Percentiles rank a stretch among this genome's conserved stretches.
phyloP scores from a whole-genome alignment of 2,113 vertebrate genomes.

The Pseudopodoces humilis region DNA sequence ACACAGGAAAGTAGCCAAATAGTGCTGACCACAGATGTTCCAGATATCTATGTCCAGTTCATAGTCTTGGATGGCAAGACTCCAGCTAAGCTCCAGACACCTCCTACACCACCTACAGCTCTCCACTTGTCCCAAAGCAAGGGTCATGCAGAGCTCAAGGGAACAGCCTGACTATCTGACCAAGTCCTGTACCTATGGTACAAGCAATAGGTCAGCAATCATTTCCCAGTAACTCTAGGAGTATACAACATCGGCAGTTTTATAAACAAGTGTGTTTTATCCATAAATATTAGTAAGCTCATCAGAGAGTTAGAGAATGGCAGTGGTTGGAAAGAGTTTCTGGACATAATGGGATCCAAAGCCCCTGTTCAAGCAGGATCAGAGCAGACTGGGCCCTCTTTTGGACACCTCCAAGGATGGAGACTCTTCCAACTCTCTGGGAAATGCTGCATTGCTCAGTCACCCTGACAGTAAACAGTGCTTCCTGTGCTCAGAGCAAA shows the following conservation, averaged over 20 bases:
- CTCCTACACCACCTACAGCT: not conserved
- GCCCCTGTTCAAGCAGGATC: not conserved
- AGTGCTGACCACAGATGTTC: not conserved
- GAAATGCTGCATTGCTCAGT: not conserved
- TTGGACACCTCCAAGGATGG: not conserved
- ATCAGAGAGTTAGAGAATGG: not conserved
- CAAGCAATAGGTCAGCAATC: not conserved
- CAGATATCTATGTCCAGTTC: not conserved
- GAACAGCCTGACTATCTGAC: not conserved
- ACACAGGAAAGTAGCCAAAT: not conserved
- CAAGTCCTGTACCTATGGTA: not conserved
- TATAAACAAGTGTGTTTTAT: not conserved
- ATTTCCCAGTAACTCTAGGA: not conserved
- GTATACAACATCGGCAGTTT: not conserved
- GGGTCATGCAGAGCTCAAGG: not conserved
- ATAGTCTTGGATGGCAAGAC: not conserved
- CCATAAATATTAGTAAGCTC: not conserved
- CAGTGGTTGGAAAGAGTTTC: not conserved
- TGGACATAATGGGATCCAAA: not conserved
- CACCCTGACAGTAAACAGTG: not conserved
- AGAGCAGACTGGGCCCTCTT: not conserved
- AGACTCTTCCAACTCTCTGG: not conserved
- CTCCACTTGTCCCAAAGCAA: not conserved
- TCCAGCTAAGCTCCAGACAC: not conserved
- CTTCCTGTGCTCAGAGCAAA: not conserved